Evolutionary conservation across 2,797 vertebrate genomes (phyloP), one percentile per base, ranked within the genome.

Genomic region (Cirrhinus molitorella): DNA sequence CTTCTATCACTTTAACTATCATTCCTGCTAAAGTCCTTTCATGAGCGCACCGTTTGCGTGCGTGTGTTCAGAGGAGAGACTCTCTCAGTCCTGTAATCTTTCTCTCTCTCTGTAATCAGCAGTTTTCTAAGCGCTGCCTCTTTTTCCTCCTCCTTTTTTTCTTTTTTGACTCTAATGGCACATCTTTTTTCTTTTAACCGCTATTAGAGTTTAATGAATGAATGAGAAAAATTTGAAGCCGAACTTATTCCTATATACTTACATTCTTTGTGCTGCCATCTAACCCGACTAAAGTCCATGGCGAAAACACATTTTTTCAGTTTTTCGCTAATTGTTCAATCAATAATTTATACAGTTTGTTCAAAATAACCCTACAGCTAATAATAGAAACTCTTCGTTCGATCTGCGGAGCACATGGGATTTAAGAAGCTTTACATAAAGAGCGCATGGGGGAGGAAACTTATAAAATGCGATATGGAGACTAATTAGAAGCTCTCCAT

Each of bases 401-500:
- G 49, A 34, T 68, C 67, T 61, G 72, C 5, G 23, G 57, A 66
- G 61, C 53, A 43, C 73, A 51, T 72, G 74, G 71, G 61, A 68
- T 65, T 49, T 9, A 28, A 77, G 63, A 12, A 45, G 19, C 49
- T 74, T 55, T 53, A 73, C 57, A 85, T 25, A 47, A 74, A 81
- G 67, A 74, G 78, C 37, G 6, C 49, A 57, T 74, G 77, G 79
- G 66, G 84, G n/a, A 68, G 49, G 77, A 77, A 71, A 72, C 89
- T 90, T 88, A 88, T 91, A 89, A 92, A 92, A 94, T 88, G 89
- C 91, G 91, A 88, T 91, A 91, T 91, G 88, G 87, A 83, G 91
- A 92, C 92, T 94, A 94, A 95, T 96, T 95, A 94, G 94, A 94
- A 94, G 89, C 90, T 89, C 90, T 93, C 55, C 85, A 85, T 89